These are phyloP conservation scores for Megaceryle alcyon DNA, from an alignment of 2,797 vertebrate species.

Conservation along the genomic window DNA sequence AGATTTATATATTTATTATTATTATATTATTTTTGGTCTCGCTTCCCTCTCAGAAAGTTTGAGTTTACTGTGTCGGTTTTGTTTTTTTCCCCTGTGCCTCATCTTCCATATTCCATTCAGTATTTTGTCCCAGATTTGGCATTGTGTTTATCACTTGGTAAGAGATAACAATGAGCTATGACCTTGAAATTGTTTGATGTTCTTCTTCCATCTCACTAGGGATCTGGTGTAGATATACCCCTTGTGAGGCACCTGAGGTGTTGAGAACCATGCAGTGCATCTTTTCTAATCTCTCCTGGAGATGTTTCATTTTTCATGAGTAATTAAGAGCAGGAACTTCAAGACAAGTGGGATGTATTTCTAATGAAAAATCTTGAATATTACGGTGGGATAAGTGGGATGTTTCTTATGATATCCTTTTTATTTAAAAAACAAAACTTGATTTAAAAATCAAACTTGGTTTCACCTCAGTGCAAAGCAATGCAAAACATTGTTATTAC, in stretches of 20 bases:
- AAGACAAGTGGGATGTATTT: not conserved
- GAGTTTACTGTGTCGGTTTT: not conserved
- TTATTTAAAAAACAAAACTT: not conserved
- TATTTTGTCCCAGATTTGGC: not conserved
- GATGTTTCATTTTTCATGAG: constrained; percentile 6
- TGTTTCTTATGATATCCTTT: not conserved
- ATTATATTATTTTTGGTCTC: not conserved
- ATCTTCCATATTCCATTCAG: not conserved
- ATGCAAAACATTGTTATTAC: not conserved
- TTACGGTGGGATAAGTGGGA: not conserved
- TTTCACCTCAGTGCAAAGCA: not conserved
- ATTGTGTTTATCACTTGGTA: not conserved
- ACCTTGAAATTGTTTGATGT: not conserved
- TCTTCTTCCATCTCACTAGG: not conserved
- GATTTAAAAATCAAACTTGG: not conserved
- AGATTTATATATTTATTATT: not conserved
- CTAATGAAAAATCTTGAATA: not conserved
- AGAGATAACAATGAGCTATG: not conserved
- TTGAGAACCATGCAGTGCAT: not conserved
- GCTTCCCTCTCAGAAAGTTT: not conserved
- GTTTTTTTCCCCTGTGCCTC: not conserved
- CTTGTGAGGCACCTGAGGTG: not conserved
- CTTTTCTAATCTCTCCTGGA: constrained; percentile 1
- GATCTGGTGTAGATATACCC: not conserved
- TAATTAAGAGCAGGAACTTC: not conserved